phyloP scores from a whole-genome alignment of 2,888 invertebrate genomes.

The Leptinotarsa rubiginosa region DNA sequence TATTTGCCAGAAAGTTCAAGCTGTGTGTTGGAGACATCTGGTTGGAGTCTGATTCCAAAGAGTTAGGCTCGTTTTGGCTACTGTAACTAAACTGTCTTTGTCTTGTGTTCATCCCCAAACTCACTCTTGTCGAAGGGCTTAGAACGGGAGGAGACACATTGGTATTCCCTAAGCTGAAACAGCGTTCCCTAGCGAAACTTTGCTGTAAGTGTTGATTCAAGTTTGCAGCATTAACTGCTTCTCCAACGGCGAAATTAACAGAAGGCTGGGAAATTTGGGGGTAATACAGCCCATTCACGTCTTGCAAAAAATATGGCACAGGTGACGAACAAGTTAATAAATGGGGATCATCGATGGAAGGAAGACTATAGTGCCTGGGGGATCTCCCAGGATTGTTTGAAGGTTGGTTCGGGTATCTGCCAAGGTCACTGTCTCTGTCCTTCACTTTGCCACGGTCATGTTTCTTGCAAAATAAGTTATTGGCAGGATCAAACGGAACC shows the following conservation, averaged over 20 bases:
- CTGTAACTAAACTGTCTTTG: conserved; percentile 75
- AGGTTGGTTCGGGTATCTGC: conserved; percentile 32
- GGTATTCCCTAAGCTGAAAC: conserved; percentile 73
- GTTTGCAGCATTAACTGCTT: conserved; percentile 67
- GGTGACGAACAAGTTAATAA: conserved; percentile 62
- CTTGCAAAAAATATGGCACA: conserved; percentile 64
- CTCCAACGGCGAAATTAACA: conserved; percentile 78
- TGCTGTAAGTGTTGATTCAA: conserved; percentile 57
- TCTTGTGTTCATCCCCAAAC: conserved; percentile 69
- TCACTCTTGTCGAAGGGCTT: conserved; percentile 74
- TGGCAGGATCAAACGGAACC: conserved; percentile 78
- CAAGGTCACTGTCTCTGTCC: conserved; percentile 33
- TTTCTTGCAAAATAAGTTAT: conserved; percentile 44
- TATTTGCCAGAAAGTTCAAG: conserved; percentile 66
- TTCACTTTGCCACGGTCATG: conserved; percentile 31
- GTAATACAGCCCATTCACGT: conserved; percentile 62
- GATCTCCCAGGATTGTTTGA: conserved; percentile 63
- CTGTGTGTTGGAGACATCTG: conserved; percentile 66
- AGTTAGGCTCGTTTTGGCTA: conserved; percentile 79
- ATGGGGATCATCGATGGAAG: conserved; percentile 73
- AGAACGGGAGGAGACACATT: conserved; percentile 68
- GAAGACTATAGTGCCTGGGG: conserved; percentile 77
- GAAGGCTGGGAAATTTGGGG: conserved; percentile 59
- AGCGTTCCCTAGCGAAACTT: conserved; percentile 64
- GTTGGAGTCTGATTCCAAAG: conserved; percentile 70